Conservation (phyloP, 92 coral and sea anemone genomes). For the Phymanthus crucifer region DNA sequence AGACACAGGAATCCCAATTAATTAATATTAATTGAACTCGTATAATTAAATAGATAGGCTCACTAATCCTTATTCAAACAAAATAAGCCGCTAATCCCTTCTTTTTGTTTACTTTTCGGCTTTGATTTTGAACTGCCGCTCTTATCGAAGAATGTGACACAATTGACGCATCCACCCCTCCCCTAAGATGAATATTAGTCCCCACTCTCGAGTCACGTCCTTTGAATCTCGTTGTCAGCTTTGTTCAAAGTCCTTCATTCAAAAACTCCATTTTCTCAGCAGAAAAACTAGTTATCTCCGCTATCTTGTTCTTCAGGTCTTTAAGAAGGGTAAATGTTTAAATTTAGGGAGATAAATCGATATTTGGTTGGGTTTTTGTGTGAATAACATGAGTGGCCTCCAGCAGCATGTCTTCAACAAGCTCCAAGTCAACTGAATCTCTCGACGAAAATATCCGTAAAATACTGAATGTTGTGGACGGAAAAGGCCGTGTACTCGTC, state of each 20-base stretch:
- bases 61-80: background rate
- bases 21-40: too few species aligned
- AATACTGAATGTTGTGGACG: conserved; percentile 58
- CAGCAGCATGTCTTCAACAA: conserved; percentile 49
- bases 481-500: conserved; percentile 53
- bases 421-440: conserved; percentile 78
- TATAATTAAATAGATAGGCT: too few species aligned
- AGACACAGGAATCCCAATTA: too few species aligned
- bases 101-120: background rate
- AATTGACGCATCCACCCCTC: conserved; percentile 26
- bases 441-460: conserved; percentile 79
- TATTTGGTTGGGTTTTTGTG: background rate
- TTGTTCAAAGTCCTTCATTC: conserved; percentile 35
- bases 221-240: conserved; percentile 43
- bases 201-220: conserved; percentile 6
- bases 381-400: conserved; percentile 35
- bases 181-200: conserved; percentile 2
- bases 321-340: conserved; percentile 12
- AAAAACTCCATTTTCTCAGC: conserved; percentile 30
- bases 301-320: background rate
- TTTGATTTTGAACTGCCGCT: background rate
- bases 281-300: conserved; percentile 11
- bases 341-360: conserved; percentile 1
- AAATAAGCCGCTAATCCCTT: background rate
- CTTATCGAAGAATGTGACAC: background rate